phyloP scores from a whole-genome alignment of 2,797 vertebrate species.

The Chiroxiphia lanceolata region DNA sequence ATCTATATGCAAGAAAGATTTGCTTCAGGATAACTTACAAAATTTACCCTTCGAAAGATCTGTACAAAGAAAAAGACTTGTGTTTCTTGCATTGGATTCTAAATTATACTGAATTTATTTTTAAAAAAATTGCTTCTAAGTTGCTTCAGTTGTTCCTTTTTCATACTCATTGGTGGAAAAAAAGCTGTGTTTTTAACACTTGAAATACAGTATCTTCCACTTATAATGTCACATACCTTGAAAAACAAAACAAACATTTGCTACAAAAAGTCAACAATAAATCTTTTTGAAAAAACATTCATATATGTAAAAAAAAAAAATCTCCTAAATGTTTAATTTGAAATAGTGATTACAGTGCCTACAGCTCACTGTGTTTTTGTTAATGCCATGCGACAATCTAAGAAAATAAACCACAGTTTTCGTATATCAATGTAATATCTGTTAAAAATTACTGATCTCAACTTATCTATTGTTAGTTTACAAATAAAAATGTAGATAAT shows the following conservation, averaged over 20 bases:
- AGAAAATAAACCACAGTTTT: constrained; percentile 75
- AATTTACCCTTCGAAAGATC: background rate
- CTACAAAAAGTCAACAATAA: constrained; percentile 18
- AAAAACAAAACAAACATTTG: constrained; percentile 47
- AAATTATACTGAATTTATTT: background rate
- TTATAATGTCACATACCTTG: constrained; percentile 78
- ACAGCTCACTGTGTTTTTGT: constrained; percentile 61
- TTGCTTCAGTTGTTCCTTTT: background rate
- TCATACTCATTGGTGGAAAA: background rate
- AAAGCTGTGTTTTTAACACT: background rate
- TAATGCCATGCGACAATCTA: constrained; percentile 92
- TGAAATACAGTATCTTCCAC: constrained; percentile 35
- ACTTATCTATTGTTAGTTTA: constrained; percentile 97
- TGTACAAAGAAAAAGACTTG: background rate
- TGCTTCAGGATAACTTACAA: background rate
- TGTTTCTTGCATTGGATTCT: background rate
- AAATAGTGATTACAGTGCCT: constrained; percentile 58
- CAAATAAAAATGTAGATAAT: constrained; percentile 81
- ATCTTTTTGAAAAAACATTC: background rate
- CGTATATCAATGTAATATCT: constrained; percentile 74
- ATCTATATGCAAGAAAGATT: background rate
- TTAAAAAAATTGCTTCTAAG: background rate
- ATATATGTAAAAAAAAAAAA: background rate
- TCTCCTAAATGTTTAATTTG: constrained; percentile 28
- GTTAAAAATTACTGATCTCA: constrained; percentile 88